A percentile compares a stretch with the other conserved stretches of the same genome.
Evolutionary conservation across 2,113 vertebrate species (phyloP).

Genomic region (Sialia sialis): DNA sequence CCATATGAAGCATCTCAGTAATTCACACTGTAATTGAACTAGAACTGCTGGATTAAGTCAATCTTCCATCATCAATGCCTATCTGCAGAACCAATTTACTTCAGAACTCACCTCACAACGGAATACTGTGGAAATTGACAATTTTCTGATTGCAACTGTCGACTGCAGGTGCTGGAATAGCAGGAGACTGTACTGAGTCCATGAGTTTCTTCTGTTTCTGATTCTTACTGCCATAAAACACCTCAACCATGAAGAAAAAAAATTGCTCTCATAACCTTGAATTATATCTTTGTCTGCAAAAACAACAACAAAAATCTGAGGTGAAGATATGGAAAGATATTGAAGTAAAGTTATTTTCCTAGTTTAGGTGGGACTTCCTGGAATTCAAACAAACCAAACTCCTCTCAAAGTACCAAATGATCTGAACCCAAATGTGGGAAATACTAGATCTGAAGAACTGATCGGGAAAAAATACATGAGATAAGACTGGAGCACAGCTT

Average conservation of each 20-base stretch:
- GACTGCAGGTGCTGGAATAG: neutral
- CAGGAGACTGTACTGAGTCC: fast-evolving
- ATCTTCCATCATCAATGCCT: neutral
- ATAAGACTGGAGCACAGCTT: neutral
- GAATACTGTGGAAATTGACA: neutral
- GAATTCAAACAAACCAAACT: neutral
- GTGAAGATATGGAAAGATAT: neutral
- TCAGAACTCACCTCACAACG: neutral
- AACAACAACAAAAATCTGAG: neutral
- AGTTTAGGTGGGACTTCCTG: neutral
- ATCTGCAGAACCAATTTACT: neutral
- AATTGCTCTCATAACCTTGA: neutral
- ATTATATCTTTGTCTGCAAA: neutral
- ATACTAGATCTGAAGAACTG: neutral
- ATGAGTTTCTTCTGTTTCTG: neutral
- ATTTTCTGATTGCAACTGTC: neutral
- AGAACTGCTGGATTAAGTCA: slow-evolving; percentile 1
- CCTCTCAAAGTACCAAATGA: neutral
- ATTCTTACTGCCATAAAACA: neutral
- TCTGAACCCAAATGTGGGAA: neutral
- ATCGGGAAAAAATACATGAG: neutral
- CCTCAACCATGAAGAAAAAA: neutral
- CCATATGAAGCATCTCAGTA: neutral
- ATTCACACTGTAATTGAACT: neutral
- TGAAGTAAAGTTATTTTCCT: neutral